Evolutionary conservation across 2,797 vertebrate species (phyloP), one percentile per base, ranked within the genome.

Genomic region (Calcarius lapponicus): DNA sequence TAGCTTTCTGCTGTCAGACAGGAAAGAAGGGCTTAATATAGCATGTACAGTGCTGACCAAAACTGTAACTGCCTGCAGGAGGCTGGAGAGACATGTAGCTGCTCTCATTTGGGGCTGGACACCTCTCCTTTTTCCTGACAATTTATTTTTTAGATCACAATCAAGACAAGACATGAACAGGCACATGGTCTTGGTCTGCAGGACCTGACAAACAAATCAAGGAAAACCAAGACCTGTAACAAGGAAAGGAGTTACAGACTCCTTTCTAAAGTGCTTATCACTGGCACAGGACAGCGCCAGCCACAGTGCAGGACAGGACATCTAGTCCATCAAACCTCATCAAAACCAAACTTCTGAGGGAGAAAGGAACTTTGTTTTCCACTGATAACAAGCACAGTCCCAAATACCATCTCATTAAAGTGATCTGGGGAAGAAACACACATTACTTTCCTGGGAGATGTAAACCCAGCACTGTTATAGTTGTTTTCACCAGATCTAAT

Each of bases 11-110:
- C 83, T 81, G 66, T 88, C 91, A 88, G 66, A 71, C 42, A 73
- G 40, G 31, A 84, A 93, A 92, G 48, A 56, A 78, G 38, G 15
- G 50, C 88, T 93, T 92, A 93, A 92, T 78, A 74, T 60, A 91
- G 80, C 86, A 84, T 0, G 7, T 57, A 84, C 58, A 81, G 62
- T 58, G 71, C 88, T 91, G 93, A 89, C 40, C 81, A 79, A 75
- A 94, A 84, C 60, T 67, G 12, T n/a, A 85, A 86, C 42, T 81
- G 87, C 73, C 62, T 88, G 80, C 54, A 90, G 34, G 25, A 81
- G 50, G 50, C 76, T 86, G 72, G 53, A 50, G 40, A 83, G 60
- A 71, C 32, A 8, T 0, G 0, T 10, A 71, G 58, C 66, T 73
- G 20, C 51, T 50, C 64, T 69, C 60, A 74, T 45, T 64, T 53